Evolutionary conservation across 1,140 invertebrate genomes (phyloP), one percentile per base, ranked within the genome.

Genomic region (Papilio polytes): DNA sequence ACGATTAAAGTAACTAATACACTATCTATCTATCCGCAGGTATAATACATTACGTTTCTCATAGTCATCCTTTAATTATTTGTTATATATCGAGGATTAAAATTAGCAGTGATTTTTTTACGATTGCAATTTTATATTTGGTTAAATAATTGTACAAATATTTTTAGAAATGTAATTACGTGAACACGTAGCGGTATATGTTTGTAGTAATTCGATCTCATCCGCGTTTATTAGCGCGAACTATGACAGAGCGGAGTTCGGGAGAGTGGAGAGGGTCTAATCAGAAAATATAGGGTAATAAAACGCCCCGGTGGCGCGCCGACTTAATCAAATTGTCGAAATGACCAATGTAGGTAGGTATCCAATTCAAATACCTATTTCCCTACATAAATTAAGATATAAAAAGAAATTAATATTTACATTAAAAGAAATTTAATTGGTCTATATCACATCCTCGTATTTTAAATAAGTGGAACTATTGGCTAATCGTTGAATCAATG

Each of bases 231-330:
- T 88, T 87, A 87, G 83, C 51, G 78, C 15, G 80, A 78, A 80
- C 74, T 76, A 82, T 76, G 83, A 83, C 72, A 73, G 59, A 73
- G 85, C 83, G 82, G 83, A 85, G 86, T 81, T 85, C 85, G 82
- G 81, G 74, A 83, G 84, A 84, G 81, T 81, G 85, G 83, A 84
- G 84, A 84, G 82, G 83, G 85, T 84, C 86, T 94, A 94, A 94
- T 94, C 91, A 94, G 90, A 87, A 94, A 88, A 94, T 94, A 94
- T 92, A 89, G 91, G 89, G 90, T 86, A 90, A 94, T 94, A 94
- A 94, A 94, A 91, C 80, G 80, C 79, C 63, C 83, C 87, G 82
- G 87, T 87, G 86, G 90, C 88, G 82, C 83, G 84, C 82, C 86
- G 86, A 84, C 88, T 88, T 93, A 94, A 94, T 94, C 90, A 92